phyloP scores from a whole-genome alignment of 2,888 invertebrate genomes.

The Ophioninae sp. region DNA sequence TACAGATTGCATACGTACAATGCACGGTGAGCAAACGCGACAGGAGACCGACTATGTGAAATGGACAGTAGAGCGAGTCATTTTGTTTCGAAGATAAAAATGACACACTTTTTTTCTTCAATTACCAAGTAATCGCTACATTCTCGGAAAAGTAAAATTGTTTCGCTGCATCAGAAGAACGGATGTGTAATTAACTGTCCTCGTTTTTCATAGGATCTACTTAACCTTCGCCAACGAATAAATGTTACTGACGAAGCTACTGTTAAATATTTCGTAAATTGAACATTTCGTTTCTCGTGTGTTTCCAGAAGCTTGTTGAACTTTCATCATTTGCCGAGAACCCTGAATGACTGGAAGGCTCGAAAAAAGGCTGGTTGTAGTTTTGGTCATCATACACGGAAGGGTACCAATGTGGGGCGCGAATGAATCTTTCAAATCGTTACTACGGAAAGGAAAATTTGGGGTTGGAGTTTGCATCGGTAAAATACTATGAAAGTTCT shows the following conservation, averaged over 20 bases:
- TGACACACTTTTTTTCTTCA: not conserved
- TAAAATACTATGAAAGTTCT: too few species aligned
- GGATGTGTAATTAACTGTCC: not conserved
- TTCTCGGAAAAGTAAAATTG: not conserved
- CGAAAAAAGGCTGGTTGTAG: not conserved
- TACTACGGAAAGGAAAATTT: conserved; percentile 3
- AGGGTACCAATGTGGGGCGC: not conserved
- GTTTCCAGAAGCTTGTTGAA: not conserved
- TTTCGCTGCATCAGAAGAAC: not conserved
- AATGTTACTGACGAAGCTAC: not conserved
- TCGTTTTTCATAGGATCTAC: not conserved
- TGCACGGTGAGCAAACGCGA: not conserved
- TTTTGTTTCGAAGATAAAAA: not conserved
- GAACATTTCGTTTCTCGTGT: not conserved
- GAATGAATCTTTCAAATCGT: not conserved
- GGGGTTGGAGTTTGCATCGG: too few species aligned
- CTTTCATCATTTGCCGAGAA: not conserved
- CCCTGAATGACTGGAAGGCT: not conserved
- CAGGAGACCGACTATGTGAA: not conserved
- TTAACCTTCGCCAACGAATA: not conserved
- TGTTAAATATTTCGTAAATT: not conserved
- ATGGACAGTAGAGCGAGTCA: not conserved
- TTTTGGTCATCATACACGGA: not conserved
- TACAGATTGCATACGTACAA: not conserved
- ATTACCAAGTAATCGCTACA: not conserved